phyloP scores from a whole-genome alignment of 2,888 invertebrate genomes.

The Melieria omissa region DNA sequence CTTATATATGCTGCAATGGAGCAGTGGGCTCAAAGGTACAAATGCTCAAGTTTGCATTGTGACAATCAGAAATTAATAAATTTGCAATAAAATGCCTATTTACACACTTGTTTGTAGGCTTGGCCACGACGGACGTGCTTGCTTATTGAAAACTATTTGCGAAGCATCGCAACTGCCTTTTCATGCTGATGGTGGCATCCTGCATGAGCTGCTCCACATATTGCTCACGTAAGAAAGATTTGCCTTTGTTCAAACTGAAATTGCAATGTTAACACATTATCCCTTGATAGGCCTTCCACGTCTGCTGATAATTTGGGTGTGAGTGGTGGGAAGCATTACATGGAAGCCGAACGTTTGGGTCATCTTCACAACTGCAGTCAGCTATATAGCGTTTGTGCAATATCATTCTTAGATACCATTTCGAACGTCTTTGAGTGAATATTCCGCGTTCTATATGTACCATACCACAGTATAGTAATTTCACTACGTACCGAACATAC shows the following conservation, averaged over 20 bases:
- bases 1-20: not conserved
- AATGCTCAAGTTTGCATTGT: not conserved
- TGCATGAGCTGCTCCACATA: not conserved
- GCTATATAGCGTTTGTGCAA: not conserved
- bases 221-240: not conserved
- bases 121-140: not conserved
- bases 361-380: not conserved
- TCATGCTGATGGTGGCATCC: not conserved
- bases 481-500: not conserved
- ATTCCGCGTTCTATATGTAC: no score
- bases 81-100: not conserved
- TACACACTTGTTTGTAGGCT: not conserved
- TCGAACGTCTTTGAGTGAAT: not conserved
- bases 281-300: not conserved
- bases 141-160: conserved; percentile 1
- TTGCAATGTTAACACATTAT: not conserved
- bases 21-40: not conserved
- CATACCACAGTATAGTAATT: no score
- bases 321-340: not conserved
- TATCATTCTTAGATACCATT: not conserved
- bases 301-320: not conserved
- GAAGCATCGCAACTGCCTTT: not conserved
- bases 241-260: not conserved
- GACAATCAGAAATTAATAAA: not conserved
- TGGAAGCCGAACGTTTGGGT: not conserved